A percentile compares a stretch with the other conserved stretches of the same genome.
phyloP scores from a whole-genome alignment of 2,888 invertebrate genomes.

The Callinectes sapidus region DNA sequence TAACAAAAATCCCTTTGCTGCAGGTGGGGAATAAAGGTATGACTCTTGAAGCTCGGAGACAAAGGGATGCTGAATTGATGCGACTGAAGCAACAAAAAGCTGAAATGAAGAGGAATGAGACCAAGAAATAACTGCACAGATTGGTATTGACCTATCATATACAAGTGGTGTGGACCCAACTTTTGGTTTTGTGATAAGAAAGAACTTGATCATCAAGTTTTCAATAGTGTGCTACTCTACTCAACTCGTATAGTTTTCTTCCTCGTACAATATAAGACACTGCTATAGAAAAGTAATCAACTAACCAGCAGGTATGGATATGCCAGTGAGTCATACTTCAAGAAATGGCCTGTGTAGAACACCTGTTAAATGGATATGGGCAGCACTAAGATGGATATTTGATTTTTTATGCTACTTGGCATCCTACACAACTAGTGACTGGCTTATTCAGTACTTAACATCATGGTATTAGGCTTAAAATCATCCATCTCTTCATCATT shows the following conservation, averaged over 20 bases:
- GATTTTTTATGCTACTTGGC: conserved; percentile 59
- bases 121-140: conserved; percentile 42
- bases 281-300: conserved; percentile 31
- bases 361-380: conserved; percentile 49
- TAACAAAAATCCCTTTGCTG: neutral
- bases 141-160: neutral
- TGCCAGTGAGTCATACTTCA: neutral
- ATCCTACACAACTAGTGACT: conserved; percentile 64
- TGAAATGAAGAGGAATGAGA: conserved; percentile 75
- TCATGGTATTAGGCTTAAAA: conserved; percentile 56
- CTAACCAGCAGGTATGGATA: neutral
- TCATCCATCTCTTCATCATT: neutral
- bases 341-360: neutral
- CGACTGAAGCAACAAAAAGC: conserved; percentile 84
- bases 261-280: conserved; percentile 17
- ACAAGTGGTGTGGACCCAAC: conserved; percentile 38
- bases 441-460: conserved; percentile 65
- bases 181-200: conserved; percentile 47
- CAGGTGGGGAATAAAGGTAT: conserved; percentile 83
- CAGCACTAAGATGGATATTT: conserved; percentile 41
- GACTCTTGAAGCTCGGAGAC: conserved; percentile 89
- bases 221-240: conserved; percentile 57
- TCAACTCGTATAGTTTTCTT: conserved; percentile 53
- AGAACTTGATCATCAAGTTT: conserved; percentile 48
- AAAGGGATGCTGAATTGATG: conserved; percentile 92